Evolutionary conservation across 2,797 vertebrate species (phyloP), one percentile per base, ranked within the genome.

Genomic region (Chromobotia macracanthus): DNA sequence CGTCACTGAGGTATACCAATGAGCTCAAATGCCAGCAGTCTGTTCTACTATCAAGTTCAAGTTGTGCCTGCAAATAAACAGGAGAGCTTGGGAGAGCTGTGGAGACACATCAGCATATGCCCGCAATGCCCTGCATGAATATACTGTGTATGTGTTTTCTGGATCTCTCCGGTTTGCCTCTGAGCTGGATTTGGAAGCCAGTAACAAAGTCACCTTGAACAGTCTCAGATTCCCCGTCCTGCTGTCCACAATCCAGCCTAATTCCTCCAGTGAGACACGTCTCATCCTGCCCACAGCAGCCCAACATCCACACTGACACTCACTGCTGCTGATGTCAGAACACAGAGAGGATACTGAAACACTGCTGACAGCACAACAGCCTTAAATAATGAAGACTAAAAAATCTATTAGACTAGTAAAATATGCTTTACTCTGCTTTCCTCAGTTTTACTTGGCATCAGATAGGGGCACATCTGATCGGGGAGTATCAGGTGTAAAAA

Each of bases 181-280:
- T 86, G 87, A 90, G 83, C 78, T 82, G 92, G 92, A 93, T 93
- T 94, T 93, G 92, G 92, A 93, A 92, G 89, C 87, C 88, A 89
- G 91, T 92, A 91, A 92, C 92, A 94, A 93, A 93, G 93, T 93
- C 93, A 94, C 92, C 93, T 93, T 93, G 92, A 92, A 92, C 66
- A 70, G 82, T 77, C 90, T 88, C 88, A 89, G 88, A 89, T 89
- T 80, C 77, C 67, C 65, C 12, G n/a, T 11, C 66, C 44, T 5
- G 35, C 73, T 79, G 63, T 67, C 72, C 64, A 64, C 80, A 81
- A 81, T 81, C 75, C 79, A 76, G 75, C 51, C 80, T 85, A 85
- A 86, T 83, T 84, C 82, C 82, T 83, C 85, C 77, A 80, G 80
- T 78, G 82, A 84, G 83, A 82, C 41, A 5, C 31, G 23, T 38